Conservation (phyloP, 2,113 vertebrate genomes). For the Oophaga pumilio region DNA sequence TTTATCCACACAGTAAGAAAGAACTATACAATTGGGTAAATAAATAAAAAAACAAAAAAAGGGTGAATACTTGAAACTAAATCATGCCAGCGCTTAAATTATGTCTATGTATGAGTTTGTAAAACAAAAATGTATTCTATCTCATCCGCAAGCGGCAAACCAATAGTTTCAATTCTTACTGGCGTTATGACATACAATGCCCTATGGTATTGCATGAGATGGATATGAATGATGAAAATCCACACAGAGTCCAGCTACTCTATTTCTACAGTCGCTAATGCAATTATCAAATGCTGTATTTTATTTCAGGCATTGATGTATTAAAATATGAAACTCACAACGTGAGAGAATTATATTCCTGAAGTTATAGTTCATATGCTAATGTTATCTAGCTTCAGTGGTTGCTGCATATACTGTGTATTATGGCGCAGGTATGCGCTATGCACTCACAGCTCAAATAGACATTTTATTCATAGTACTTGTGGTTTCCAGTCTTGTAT, state of each 20-base stretch:
- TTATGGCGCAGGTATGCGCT: not conserved
- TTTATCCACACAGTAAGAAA: too few relatives aligned
- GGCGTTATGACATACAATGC: constrained; percentile 3
- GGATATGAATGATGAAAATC: constrained; percentile 26
- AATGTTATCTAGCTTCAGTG: too few relatives aligned
- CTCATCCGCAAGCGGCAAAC: not conserved
- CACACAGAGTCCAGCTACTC: not conserved
- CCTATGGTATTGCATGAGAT: not conserved
- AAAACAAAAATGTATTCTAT: not conserved
- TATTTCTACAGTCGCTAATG: constrained; percentile 2
- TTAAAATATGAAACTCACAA: not conserved
- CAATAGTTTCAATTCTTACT: constrained; percentile 33
- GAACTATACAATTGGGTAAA: too few relatives aligned
- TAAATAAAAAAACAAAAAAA: too few relatives aligned
- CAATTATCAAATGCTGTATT: constrained; percentile 17
- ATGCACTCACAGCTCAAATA: not conserved
- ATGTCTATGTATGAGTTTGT: not conserved
- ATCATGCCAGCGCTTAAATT: not conserved
- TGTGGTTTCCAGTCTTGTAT: too few relatives aligned
- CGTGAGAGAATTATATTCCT: not conserved
- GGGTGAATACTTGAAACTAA: not conserved
- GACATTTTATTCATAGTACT: too few relatives aligned
- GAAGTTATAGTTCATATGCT: not conserved
- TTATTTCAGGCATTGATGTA: not conserved
- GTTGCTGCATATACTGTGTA: not conserved